Evolutionary conservation across 2,888 invertebrate species (phyloP), one percentile per base, ranked within the genome.

Genomic region (Busseola fusca): DNA sequence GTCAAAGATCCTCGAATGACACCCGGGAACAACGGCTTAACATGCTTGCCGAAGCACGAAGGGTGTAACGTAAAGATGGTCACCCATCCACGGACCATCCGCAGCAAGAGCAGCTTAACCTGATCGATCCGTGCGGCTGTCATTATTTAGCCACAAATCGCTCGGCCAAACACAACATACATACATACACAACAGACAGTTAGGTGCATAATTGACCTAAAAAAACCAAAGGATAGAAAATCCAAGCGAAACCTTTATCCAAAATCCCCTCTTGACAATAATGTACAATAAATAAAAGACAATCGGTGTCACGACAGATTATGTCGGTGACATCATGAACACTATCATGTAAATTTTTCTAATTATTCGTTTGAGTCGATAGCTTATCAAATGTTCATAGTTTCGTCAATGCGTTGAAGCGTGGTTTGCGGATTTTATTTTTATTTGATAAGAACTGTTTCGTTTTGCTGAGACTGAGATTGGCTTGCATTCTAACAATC

Each of bases 361-460:
- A 71, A 82, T 66, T 66, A 60, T 72, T 78, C 73, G 59, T 57
- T 59, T 78, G 66, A 78, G 63, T 30, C 16, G 77, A 78, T 78
- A 79, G 14, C 40, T 7, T 78, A 78, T 78, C 82, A 54, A 6
- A 1, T 34, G 27, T 14, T 14, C n/a, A 18, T 48, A 63, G 63
- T 78, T 77, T 71, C 45, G 42, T 34, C 42, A 56, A 54, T 40
- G 40, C 1, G 10, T 59, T n/a, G 37, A 18, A 9, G 50, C 52
- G 50, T 64, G 69, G n/a, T 62, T 4, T 14, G 62, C 27, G 37
- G 21, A 18, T 40, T 74, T 58, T 16, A 40, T 79, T 79, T 75
- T 50, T 67, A 27, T 66, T 56, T 34, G 78, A 73, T 78, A 73
- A 78, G 52, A 30, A 12, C n/a, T 56, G 56, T 79, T 73, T 62